These are phyloP conservation scores for Rutpela maculata DNA, from an alignment of 2,888 invertebrate genomes.

Conservation along the genomic window DNA sequence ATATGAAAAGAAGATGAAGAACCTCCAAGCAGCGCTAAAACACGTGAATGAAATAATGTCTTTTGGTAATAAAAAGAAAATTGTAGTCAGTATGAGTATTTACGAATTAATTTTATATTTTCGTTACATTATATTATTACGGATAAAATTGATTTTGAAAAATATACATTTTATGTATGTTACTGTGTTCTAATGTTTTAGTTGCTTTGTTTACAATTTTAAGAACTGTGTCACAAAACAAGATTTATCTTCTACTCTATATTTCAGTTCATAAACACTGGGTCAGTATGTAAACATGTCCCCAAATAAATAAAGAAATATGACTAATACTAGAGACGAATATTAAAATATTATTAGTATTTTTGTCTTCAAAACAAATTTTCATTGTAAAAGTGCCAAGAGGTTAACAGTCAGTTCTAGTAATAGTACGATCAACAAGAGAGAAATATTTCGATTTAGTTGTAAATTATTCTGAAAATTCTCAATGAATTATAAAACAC, in stretches of 20 bases:
- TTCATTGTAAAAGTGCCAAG: slow-evolving; percentile 1
- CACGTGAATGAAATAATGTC: too few relatives aligned
- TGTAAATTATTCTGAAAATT: too few relatives aligned
- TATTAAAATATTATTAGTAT: not conserved
- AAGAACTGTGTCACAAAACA: not conserved
- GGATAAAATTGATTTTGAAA: too few relatives aligned
- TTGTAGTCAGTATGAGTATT: too few relatives aligned
- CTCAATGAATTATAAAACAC: too few relatives aligned
- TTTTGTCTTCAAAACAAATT: not conserved
- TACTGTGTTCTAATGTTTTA: too few relatives aligned
- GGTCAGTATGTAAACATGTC: not conserved
- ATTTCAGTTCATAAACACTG: not conserved
- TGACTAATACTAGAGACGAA: not conserved
- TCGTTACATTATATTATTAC: too few relatives aligned
- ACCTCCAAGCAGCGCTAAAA: too few relatives aligned
- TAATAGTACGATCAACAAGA: not conserved
- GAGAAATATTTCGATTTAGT: not conserved
- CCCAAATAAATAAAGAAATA: not conserved
- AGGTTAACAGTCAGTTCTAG: not conserved
- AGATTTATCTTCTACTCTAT: not conserved
- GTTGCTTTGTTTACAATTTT: not conserved
- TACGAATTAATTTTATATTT: too few relatives aligned
- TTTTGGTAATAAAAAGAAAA: too few relatives aligned
- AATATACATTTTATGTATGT: too few relatives aligned
- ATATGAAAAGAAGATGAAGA: too few relatives aligned